A percentile compares a stretch with the other conserved stretches of the same genome.
Conservation (phyloP, 2,113 vertebrate species). For the Myrmecophaga tridactyla region DNA sequence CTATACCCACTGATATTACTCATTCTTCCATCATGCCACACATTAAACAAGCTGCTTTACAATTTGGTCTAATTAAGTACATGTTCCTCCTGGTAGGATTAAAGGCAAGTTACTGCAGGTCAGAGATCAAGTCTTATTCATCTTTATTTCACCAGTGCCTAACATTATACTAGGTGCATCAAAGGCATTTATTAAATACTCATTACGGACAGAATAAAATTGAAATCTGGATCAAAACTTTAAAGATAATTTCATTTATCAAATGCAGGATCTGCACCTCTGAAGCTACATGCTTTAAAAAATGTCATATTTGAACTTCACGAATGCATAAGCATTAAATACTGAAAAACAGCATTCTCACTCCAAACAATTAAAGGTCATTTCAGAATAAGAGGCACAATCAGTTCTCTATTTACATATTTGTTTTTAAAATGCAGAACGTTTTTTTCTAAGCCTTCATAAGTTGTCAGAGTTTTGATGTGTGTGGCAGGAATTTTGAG, state of each 20-base stretch:
- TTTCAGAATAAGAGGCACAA: constrained; percentile 53
- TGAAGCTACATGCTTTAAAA: not conserved
- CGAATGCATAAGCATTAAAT: constrained; percentile 36
- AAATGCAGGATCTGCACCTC: not conserved
- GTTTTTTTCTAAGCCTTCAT: not conserved
- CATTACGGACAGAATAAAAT: not conserved
- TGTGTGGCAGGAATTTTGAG: constrained; percentile 45
- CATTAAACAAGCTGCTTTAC: not conserved
- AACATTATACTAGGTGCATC: not conserved
- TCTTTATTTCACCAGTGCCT: not conserved
- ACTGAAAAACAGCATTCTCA: constrained; percentile 26
- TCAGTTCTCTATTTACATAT: constrained; percentile 53
- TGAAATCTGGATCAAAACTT: not conserved
- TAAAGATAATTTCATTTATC: not conserved
- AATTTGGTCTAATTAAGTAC: not conserved
- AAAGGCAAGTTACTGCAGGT: not conserved
- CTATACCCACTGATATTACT: not conserved
- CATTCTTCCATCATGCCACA: not conserved
- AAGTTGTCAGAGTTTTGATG: constrained; percentile 30
- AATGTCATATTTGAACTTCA: constrained; percentile 22
- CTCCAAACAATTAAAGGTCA: constrained; percentile 36
- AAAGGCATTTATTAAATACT: not conserved
- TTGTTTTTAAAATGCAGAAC: constrained; percentile 51
- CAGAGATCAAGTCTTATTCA: not conserved
- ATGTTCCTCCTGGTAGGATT: not conserved